Percentiles rank a stretch among this genome's conserved stretches.
These are phyloP conservation scores for Crioceris asparagi DNA, from an alignment of 2,888 invertebrate species.

Conservation along the genomic window DNA sequence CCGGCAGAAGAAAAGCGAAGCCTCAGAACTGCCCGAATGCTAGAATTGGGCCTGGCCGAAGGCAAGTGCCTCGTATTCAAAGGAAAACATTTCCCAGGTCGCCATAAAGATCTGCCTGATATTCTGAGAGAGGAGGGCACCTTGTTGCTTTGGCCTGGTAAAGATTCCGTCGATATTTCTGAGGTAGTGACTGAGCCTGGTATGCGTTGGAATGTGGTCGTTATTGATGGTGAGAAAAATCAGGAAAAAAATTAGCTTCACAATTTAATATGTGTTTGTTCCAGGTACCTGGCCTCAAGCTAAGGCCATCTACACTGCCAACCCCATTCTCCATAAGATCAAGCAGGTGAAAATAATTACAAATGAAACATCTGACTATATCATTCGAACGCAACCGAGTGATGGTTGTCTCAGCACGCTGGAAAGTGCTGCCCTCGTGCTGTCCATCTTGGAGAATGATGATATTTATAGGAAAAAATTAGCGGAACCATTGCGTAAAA, in stretches of 20 bases:
- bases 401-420: slow-evolving; percentile 85
- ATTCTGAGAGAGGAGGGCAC: slow-evolving; percentile 59
- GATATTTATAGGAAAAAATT: slow-evolving; percentile 54
- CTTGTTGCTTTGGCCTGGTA: slow-evolving; percentile 71
- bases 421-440: slow-evolving; percentile 72
- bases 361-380: slow-evolving; percentile 69
- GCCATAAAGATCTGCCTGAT: slow-evolving; percentile 52
- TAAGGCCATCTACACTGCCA: slow-evolving; percentile 79
- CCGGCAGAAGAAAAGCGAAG: slow-evolving; percentile 88
- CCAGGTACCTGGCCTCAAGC: slow-evolving; percentile 96
- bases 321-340: slow-evolving; percentile 60
- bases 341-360: slow-evolving; percentile 73
- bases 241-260: too few relatives aligned
- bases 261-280: too few relatives aligned
- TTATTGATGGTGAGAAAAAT: slow-evolving; percentile 93
- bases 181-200: slow-evolving; percentile 26
- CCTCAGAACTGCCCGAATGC: slow-evolving; percentile 81
- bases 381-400: slow-evolving; percentile 87
- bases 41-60: slow-evolving; percentile 60
- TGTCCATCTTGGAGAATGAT: slow-evolving; percentile 65
- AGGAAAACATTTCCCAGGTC: slow-evolving; percentile 76
- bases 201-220: slow-evolving; percentile 55
- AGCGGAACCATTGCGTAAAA: slow-evolving; percentile 65
- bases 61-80: slow-evolving; percentile 69
- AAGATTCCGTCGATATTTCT: slow-evolving; percentile 50